Evolutionary conservation across 2,797 vertebrate species (phyloP), one percentile per base, ranked within the genome.

Genomic region (Pseudochromis fuscus): DNA sequence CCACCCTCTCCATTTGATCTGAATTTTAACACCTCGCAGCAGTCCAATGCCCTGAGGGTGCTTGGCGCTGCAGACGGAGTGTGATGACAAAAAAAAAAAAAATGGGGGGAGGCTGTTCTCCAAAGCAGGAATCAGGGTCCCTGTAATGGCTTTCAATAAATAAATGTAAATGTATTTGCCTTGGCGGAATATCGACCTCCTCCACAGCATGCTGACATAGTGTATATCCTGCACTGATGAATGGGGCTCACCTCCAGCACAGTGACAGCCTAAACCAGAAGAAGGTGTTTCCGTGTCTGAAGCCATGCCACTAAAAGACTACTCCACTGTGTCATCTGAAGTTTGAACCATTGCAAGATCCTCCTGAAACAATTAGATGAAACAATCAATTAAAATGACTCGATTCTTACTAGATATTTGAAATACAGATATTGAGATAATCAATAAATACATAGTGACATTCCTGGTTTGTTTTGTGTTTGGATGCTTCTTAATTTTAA

Each of bases 81-180:
- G 37, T 44, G 51, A 57, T 69, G 53, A 24, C 7, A 24, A n/a
- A n/a, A n/a, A n/a, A n/a, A n/a, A n/a, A n/a, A n/a, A n/a, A n/a
- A n/a, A n/a, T n/a, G n/a, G 11, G 4, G 1, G 5, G 31, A 56
- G 44, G 35, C 33, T 68, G 35, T 52, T 74, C 30, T 48, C 38
- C 55, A 61, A 30, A 63, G 31, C 53, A 25, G 25, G 35, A 53
- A 74, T 74, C 50, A 33, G 27, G 33, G 58, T 45, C 44, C 40
- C 28, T 49, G 45, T 57, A 65, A 80, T 67, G 64, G 57, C n/a
- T 55, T 38, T 67, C 82, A 75, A 35, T 84, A 69, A 81, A 87
- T 82, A 81, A 64, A 86, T 82, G 67, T 72, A 66, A 81, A 82
- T 81, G 57, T 42, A 58, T 88, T 77, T 79, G 57, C 51, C 63